A percentile compares a stretch with the other conserved stretches of the same genome.
Conservation (phyloP, 2,888 invertebrate species). For the Cephus runcator region DNA sequence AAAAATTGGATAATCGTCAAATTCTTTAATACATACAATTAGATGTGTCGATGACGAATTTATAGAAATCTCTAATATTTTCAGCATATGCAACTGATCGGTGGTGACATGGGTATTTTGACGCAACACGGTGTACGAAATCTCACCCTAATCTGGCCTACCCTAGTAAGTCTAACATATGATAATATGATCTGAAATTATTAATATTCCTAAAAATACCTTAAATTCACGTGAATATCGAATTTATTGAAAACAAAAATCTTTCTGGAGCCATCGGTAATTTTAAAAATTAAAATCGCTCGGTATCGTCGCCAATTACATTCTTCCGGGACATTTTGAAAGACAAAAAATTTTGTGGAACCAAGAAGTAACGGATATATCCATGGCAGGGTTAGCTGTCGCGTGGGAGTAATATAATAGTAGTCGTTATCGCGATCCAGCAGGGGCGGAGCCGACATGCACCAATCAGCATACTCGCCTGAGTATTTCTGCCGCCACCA, state of each 20-base stretch:
- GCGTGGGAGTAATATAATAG: conserved; percentile 59
- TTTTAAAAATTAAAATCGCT: not conserved
- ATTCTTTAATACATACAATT: not conserved
- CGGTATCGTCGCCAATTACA: not conserved
- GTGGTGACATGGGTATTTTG: conserved; percentile 32
- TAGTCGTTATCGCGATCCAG: conserved; percentile 52
- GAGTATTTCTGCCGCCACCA: conserved; percentile 52
- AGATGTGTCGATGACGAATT: not conserved
- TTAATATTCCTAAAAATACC: not conserved
- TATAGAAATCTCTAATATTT: conserved; percentile 5
- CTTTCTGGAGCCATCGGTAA: not conserved
- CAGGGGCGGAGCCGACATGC: conserved; percentile 55
- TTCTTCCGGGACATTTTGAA: not conserved
- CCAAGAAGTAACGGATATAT: not conserved
- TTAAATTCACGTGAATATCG: not conserved
- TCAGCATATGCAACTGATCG: conserved; percentile 38
- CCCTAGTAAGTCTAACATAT: conserved; percentile 27
- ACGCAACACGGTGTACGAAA: conserved; percentile 24
- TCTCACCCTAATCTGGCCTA: conserved; percentile 36
- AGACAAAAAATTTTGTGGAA: not conserved
- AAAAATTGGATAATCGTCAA: not conserved
- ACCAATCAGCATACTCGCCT: conserved; percentile 54
- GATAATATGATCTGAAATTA: not conserved
- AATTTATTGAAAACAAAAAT: not conserved
- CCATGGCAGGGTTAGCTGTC: conserved; percentile 27